These are phyloP conservation scores for Leptopilina boulardi DNA, from an alignment of 1,140 invertebrate genomes.

Conservation along the genomic window DNA sequence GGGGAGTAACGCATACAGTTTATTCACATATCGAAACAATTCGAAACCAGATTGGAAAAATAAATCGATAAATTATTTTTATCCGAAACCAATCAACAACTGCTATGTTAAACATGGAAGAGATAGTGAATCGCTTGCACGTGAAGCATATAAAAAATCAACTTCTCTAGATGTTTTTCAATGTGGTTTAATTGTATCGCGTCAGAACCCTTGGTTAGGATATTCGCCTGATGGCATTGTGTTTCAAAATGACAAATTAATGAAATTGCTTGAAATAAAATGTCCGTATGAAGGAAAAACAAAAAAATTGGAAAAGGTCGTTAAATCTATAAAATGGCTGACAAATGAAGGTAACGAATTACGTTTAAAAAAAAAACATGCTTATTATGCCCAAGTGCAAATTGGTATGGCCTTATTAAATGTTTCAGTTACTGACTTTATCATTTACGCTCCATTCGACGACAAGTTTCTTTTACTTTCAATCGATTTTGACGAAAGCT, in stretches of 20 bases:
- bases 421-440: not conserved
- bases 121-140: not conserved
- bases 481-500: not conserved
- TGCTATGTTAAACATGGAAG: not conserved
- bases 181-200: not conserved
- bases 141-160: not conserved
- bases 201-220: not conserved
- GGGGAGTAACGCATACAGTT: not conserved
- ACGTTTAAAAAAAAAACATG: not conserved
- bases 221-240: not conserved
- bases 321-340: not conserved
- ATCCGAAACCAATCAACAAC: slow-evolving; percentile 13
- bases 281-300: not conserved
- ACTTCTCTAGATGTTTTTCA: not conserved
- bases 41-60: slow-evolving; percentile 15
- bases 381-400: not conserved
- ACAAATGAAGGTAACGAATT: not conserved
- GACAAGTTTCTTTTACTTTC: not conserved
- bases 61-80: not conserved
- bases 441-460: not conserved
- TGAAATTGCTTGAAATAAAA: not conserved
- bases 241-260: not conserved
- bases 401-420: not conserved
- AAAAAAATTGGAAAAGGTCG: not conserved
- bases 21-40: slow-evolving; percentile 9